Conservation (phyloP, 2,797 vertebrate genomes). For the Sparidentex hasta region DNA sequence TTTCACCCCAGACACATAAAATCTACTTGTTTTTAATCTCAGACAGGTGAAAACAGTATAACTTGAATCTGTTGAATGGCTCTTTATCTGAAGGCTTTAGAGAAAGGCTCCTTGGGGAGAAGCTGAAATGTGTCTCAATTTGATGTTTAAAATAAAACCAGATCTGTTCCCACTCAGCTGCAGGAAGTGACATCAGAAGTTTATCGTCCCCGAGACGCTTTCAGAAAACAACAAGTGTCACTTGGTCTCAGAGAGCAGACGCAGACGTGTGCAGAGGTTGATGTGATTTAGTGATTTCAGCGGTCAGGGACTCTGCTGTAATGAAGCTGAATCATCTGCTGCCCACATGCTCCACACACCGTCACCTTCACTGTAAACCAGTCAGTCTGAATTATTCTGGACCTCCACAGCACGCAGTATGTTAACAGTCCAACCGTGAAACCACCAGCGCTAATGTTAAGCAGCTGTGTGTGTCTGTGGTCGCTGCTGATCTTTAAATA, state of each 20-base stretch:
- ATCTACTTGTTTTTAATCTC: background rate
- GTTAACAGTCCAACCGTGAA: slow-evolving; percentile 12
- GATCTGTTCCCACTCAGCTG: slow-evolving; percentile 29
- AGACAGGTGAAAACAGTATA: slow-evolving; percentile 4
- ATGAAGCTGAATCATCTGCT: slow-evolving; percentile 43
- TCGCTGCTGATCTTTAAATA: background rate
- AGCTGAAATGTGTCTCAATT: background rate
- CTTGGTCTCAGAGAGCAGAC: background rate
- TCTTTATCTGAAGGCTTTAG: background rate
- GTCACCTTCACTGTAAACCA: slow-evolving; percentile 58
- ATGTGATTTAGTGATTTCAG: slow-evolving; percentile 1
- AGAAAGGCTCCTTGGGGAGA: background rate
- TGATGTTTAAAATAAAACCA: background rate
- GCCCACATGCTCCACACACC: slow-evolving; percentile 52
- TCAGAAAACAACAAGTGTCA: background rate
- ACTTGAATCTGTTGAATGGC: background rate
- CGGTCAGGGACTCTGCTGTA: background rate
- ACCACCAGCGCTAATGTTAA: slow-evolving; percentile 15
- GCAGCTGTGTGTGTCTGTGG: slow-evolving; percentile 20
- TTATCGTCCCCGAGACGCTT: background rate
- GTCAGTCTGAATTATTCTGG: slow-evolving; percentile 61
- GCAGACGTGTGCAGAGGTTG: background rate
- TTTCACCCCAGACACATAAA: background rate
- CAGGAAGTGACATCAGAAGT: slow-evolving; percentile 43
- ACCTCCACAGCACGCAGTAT: slow-evolving; percentile 13